Evolutionary conservation across 2,888 invertebrate species (phyloP), one percentile per base, ranked within the genome.

Genomic region (Lottia gigantea): DNA sequence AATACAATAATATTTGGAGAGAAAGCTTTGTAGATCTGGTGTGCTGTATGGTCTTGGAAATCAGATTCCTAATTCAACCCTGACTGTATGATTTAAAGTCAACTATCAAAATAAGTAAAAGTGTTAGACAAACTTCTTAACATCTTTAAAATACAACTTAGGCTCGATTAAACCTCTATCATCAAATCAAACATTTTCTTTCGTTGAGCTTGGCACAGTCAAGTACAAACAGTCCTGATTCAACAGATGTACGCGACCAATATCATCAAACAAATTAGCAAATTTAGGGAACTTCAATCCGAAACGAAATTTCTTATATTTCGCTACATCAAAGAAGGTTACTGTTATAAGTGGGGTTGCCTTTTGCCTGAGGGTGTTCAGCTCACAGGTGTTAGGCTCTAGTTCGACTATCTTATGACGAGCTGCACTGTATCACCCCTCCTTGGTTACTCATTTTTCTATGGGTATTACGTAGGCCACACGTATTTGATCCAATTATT

Each of bases 201-300:
- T 55, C 19, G 55, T 55, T 55, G 23, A 19, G 23, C 19, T 55
- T 55, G 55, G 55, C 55, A 55, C 55, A 19, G 55, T 19, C 15
- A 23, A 23, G 19, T 55, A 55, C 55, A 55, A 55, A 55, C 55
- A 55, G 55, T 55, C 55, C 19, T 8, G 19, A 55, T 23, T 23
- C 55, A 23, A 55, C 55, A 55, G 55, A 55, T 55, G 55, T 55
- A 55, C 55, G 23, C 55, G 23, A 55, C 19, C 55, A 55, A 55
- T 12, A 55, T 55, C 55, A 55, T 19, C 55, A 55, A 55, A 55
- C 55, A 55, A 55, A 55, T 55, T 55, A 55, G 23, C 55, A 19
- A 55, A 55, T 55, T 55, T 55, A 55, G 55, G 23, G 55, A 23
- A 55, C 55, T 55, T 55, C 55, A 55, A 55, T 55, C 55, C 55